A percentile compares a stretch with the other conserved stretches of the same genome.
phyloP scores from a whole-genome alignment of 2,113 vertebrate species.

The Hippolais icterina region DNA sequence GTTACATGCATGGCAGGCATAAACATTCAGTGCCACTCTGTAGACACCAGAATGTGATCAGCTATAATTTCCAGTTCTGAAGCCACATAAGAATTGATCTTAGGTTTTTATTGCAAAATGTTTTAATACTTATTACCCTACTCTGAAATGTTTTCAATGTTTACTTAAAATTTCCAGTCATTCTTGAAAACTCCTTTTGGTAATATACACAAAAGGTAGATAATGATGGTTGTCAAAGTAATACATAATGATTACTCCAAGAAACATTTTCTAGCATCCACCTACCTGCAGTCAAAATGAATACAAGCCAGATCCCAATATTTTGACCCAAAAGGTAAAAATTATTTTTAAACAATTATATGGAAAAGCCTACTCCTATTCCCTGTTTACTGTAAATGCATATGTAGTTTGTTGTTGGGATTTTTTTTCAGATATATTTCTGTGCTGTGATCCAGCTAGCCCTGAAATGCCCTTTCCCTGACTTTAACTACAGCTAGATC shows the following conservation, averaged over 20 bases:
- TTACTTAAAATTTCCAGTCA: not conserved
- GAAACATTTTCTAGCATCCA: slow-evolving; percentile 20
- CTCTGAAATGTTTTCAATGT: not conserved
- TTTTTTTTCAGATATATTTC: not conserved
- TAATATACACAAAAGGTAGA: not conserved
- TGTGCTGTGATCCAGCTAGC: not conserved
- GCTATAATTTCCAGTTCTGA: not conserved
- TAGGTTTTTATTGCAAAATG: not conserved
- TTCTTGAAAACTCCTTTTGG: slow-evolving; percentile 9
- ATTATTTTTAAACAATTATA: not conserved
- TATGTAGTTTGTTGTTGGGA: not conserved
- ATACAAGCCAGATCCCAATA: slow-evolving; percentile 5
- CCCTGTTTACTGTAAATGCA: not conserved
- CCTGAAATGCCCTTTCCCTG: not conserved
- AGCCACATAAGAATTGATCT: not conserved
- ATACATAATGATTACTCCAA: not conserved
- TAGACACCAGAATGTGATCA: not conserved
- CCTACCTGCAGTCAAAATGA: slow-evolving; percentile 29
- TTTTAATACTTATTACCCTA: not conserved
- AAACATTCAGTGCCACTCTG: not conserved
- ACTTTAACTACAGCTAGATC: not conserved
- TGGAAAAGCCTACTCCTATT: not conserved
- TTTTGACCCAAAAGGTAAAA: slow-evolving; percentile 43
- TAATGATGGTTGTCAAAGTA: slow-evolving; percentile 29
- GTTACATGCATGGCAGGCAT: not conserved